Conservation (phyloP, 2,888 invertebrate genomes). For the Pterostichus madidus region DNA sequence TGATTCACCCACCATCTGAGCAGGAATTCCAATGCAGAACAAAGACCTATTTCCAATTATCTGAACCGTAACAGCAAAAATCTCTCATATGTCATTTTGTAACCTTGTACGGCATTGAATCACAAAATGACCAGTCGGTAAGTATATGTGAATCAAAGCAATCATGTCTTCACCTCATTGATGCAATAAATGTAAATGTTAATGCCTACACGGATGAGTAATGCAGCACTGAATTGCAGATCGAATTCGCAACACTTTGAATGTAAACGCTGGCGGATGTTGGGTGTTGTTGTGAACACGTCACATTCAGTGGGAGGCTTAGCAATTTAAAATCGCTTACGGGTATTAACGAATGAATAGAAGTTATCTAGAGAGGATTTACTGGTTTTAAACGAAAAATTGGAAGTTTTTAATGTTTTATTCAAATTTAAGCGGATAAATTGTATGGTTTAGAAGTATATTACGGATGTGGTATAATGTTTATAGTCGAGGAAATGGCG, state of each 20-base stretch:
- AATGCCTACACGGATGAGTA: slow-evolving; percentile 58
- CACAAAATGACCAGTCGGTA: slow-evolving; percentile 16
- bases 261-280: slow-evolving; percentile 2
- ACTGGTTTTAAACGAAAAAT: slow-evolving; percentile 24
- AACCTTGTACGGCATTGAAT: slow-evolving; percentile 26
- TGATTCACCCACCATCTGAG: slow-evolving; percentile 18
- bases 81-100: neutral
- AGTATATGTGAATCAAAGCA: neutral
- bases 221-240: neutral
- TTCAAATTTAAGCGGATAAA: neutral
- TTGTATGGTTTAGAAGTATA: neutral
- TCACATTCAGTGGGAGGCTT: slow-evolving; percentile 19
- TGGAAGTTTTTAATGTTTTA: slow-evolving; percentile 26
- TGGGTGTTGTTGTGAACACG: neutral
- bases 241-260: slow-evolving; percentile 8
- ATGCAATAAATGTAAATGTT: slow-evolving; percentile 53
- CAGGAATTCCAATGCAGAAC: slow-evolving; percentile 12
- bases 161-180: neutral
- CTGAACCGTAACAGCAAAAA: neutral
- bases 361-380: slow-evolving; percentile 25
- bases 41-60: slow-evolving; percentile 13
- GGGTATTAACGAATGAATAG: slow-evolving; percentile 47
- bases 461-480: too few relatives aligned
- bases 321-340: slow-evolving; percentile 38
- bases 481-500: too few relatives aligned